Base-by-base conservation (phyloP, 2,113 vertebrate genomes). In the Pitta sordida region DNA sequence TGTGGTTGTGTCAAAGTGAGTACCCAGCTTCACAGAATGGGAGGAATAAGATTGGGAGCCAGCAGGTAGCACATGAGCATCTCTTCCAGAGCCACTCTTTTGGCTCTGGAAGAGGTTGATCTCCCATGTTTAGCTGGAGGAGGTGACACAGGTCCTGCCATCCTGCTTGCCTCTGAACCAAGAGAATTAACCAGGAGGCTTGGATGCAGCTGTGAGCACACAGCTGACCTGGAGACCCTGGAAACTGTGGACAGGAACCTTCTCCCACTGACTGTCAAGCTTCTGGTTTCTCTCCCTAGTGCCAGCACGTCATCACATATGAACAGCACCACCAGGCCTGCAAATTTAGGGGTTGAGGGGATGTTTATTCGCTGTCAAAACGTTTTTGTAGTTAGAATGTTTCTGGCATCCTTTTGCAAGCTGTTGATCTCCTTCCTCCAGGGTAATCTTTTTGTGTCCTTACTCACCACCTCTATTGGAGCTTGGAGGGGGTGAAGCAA, bases 381-480 rank as follows among this genome's bases (percentile, higher is more conserved):
- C 9, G 13, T 60, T 51, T 58, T 67, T 34, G 24, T 49, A 65
- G 49, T 24, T 30, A 34, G 16, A 75, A 7, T 30, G 56, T 41
- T 58, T 76, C 16, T 67, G 59, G 52, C 26, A 44, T 60, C 18
- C 6, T 19, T 52, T 69, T 44, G 18, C 37, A 69, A 46, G n/a
- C 37, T 53, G 60, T 44, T 60, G 18, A 52, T 46, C 12, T 19
- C 22, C 27, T 62, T 77, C n/a, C 18, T 60, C n/a, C 37, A 78
- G 22, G n/a, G 37, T 34, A 53, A n/a, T 27, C 15, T 52, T 69
- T 11, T 44, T 20, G 15, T 39, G 64, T 16, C 15, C 29, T 46
- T 29, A 46, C 0, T 0, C 22, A n/a, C 8, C 32, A 14, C 10
- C 9, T 51, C 51, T 37, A 69, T 23, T 37, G 8, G 18, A 46